Evolutionary conservation across 2,888 invertebrate species (phyloP), one percentile per base, ranked within the genome.

Genomic region (Apeira syringaria): DNA sequence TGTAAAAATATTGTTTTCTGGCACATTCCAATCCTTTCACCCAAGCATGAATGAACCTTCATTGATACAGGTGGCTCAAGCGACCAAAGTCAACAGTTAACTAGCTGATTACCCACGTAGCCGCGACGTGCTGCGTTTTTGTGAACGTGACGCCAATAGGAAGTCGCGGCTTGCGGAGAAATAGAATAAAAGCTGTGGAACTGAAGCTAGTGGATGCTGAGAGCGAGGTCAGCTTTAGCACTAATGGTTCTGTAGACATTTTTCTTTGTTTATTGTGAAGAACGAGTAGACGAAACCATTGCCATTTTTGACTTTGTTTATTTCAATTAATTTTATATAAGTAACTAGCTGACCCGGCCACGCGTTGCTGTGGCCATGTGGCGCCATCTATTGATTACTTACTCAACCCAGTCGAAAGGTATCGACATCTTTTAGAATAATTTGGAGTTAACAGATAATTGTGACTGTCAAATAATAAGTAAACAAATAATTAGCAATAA

Each of bases 71-170:
- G 45, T 35, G 38, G 24, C 29, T 37, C 4, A 7, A 12, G 2
- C 5, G 9, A 31, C 59, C 64, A 68, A 78, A 79, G 74, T 81
- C 80, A 82, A 80, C 70, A 79, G 74, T 70, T 76, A 81, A 80
- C 77, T 42, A 77, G 74, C 57, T 80, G 80, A 83, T 83, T 83
- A 74, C 72, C 66, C 82, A 83, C 81, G 83, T 81, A 76, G 53
- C 52, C 40, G 49, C 43, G 59, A 80, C 80, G 80, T 80, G 83
- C 71, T 53, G 31, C 5, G 26, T 58, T 64, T 61, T 61, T 63
- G 49, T 50, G 22, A 25, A 40, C 62, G 38, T 52, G 38, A 52
- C 46, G 49, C 47, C 51, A 37, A 56, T 62, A 62, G 64, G 60
- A 62, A 60, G 53, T 59, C 36, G n/a, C n/a, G 46, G 45, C 55